These are phyloP conservation scores for Drosophila mayaguana DNA, from an alignment of 2,888 invertebrate species.

Conservation along the genomic window DNA sequence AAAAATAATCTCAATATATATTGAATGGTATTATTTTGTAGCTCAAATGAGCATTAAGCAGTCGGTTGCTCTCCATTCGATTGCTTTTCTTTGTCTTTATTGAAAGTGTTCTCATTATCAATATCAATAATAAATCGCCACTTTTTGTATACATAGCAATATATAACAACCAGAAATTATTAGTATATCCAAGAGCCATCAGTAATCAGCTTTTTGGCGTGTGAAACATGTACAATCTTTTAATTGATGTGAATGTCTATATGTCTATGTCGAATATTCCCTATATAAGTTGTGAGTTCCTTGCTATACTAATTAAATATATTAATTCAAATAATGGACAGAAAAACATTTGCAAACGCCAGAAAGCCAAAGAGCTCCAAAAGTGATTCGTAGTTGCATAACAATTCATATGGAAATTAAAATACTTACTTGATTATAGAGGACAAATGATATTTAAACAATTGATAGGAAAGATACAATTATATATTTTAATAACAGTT, in stretches of 20 bases:
- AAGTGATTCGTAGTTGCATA: not conserved
- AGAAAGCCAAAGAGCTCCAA: not conserved
- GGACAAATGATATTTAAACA: not conserved
- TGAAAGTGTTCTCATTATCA: not conserved
- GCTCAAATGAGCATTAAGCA: not conserved
- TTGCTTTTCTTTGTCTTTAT: not conserved
- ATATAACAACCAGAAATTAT: too few species aligned
- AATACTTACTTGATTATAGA: not conserved
- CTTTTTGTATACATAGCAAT: too few species aligned
- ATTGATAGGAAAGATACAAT: not conserved
- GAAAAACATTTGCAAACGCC: too few species aligned
- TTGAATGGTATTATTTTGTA: not conserved
- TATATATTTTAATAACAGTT: constrained; percentile 4
- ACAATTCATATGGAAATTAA: not conserved
- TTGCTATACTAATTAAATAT: not conserved
- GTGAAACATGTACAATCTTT: not conserved
- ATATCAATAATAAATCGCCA: not conserved
- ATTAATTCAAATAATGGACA: too few species aligned
- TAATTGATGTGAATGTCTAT: not conserved
- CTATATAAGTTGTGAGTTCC: not conserved
- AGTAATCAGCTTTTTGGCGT: not conserved
- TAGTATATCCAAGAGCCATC: too few species aligned
- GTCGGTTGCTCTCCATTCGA: too few species aligned
- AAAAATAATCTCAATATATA: not conserved
- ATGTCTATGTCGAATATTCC: not conserved